Conservation (phyloP, 2,797 vertebrate species). For the Thaleichthys pacificus region DNA sequence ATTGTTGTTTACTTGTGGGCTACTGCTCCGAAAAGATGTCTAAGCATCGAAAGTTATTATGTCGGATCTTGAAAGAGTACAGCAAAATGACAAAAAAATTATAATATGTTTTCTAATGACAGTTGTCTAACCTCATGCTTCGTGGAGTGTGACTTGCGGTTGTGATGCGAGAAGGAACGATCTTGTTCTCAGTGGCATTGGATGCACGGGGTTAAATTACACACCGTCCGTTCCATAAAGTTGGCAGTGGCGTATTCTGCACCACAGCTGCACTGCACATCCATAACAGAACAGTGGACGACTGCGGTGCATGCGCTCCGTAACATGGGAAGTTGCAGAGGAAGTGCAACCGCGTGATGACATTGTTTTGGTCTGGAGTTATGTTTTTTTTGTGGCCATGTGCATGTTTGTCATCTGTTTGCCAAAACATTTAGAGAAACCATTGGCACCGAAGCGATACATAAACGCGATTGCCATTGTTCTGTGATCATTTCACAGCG, state of each 20-base stretch:
- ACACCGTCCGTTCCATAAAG: conserved; percentile 18
- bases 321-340: too few relatives aligned
- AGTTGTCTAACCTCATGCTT: neutral
- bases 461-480: too few relatives aligned
- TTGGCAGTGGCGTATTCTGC: conserved; percentile 33
- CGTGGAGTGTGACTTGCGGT: neutral
- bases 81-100: neutral
- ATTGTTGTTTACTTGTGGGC: conserved; percentile 3
- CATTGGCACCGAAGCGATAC: too few relatives aligned
- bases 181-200: conserved; percentile 10
- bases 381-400: too few relatives aligned
- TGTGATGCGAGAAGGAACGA: neutral
- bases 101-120: neutral
- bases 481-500: too few relatives aligned
- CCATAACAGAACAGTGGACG: neutral
- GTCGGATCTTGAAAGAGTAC: neutral
- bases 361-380: too few relatives aligned
- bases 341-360: too few relatives aligned
- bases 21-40: neutral
- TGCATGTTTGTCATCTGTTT: too few relatives aligned
- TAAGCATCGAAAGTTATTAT: conserved; percentile 6
- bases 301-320: too few relatives aligned
- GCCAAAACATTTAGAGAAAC: too few relatives aligned
- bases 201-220: conserved; percentile 4
- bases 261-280: conserved; percentile 14